Base-by-base conservation (phyloP, 2,113 vertebrate species). In the Hippolais icterina region DNA sequence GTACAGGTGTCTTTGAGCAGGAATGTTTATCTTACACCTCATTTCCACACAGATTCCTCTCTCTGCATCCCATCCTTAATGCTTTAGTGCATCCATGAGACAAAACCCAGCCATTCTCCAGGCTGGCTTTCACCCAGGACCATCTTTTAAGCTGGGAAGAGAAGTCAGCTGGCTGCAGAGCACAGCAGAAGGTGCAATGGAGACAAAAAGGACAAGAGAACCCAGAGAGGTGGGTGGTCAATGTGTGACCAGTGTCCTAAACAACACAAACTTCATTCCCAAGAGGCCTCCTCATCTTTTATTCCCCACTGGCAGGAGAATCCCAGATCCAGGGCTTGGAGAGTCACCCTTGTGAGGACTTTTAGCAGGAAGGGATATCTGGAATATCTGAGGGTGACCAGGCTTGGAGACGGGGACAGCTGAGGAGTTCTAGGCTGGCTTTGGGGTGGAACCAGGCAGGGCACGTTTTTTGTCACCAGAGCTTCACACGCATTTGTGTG, bases 391-490 rank as follows among this genome's bases (percentile, higher is more conserved):
- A 65, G 21, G 12, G 29, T 63, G 25, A 12, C 12, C 31, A 72
- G n/a, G 7, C 9, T 31, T 60, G 56, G 49, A 89, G 31, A 70
- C 64, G 4, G 6, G 20, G 24, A 12, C 6, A 71, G 20, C 4
- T 59, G 57, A 89, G 31, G 33, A 64, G 37, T 25, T 78, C 42
- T n/a, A 63, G 29, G 44, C 9, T 83, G 56, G 14, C 21, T 41
- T 44, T 74, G 3, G 44, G 11, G 4, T 10, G 2, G 6, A 75
- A 68, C 4, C 19, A 69, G 31, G 14, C 39, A 66, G 50, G 25
- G 6, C 31, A 53, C 0, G 0, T 9, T 87, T 76, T 29, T 4
- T 72, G 35, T 7, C 25, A 35, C 12, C 14, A 42, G 15, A 65
- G 15, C 25, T 89, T 28, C 50, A 47, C 1, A 42, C 49, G 22